phyloP scores from a whole-genome alignment of 2,888 invertebrate species.

The Spodoptera exigua region DNA sequence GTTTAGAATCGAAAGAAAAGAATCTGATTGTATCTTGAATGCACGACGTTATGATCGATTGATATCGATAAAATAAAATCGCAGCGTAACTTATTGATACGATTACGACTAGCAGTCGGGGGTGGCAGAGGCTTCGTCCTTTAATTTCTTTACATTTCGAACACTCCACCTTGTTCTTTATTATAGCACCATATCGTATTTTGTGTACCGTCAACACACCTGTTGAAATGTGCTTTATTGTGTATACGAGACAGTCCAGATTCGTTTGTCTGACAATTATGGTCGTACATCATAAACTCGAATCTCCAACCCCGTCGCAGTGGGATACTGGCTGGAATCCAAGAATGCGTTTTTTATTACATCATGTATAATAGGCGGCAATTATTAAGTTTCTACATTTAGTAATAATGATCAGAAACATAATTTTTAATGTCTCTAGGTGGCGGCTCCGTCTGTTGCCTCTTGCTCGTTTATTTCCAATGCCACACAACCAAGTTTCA shows the following conservation, averaged over 20 bases:
- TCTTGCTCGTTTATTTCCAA: slow-evolving; percentile 50
- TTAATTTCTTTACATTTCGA: slow-evolving; percentile 63
- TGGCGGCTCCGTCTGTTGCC: slow-evolving; percentile 55
- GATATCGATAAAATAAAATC: slow-evolving; percentile 67
- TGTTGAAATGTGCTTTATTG: slow-evolving; percentile 25
- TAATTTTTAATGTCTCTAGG: slow-evolving; percentile 75
- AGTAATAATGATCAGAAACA: slow-evolving; percentile 80
- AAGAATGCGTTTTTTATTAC: slow-evolving; percentile 82
- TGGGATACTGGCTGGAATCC: slow-evolving; percentile 75
- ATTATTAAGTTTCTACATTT: slow-evolving; percentile 82
- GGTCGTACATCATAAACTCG: slow-evolving; percentile 68
- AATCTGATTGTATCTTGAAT: slow-evolving; percentile 53
- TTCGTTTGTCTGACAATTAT: slow-evolving; percentile 27
- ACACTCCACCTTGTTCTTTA: slow-evolving; percentile 65
- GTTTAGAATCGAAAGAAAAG: slow-evolving; percentile 51
- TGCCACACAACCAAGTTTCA: slow-evolving; percentile 41
- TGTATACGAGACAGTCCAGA: slow-evolving; percentile 29
- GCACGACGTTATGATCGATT: slow-evolving; percentile 70
- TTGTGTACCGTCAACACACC: slow-evolving; percentile 27
- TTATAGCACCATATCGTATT: slow-evolving; percentile 62
- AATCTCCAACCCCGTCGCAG: slow-evolving; percentile 76
- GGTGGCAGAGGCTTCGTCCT: slow-evolving; percentile 76
- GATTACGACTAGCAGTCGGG: slow-evolving; percentile 74
- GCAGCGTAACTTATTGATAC: slow-evolving; percentile 69
- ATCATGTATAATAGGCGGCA: slow-evolving; percentile 75